phyloP scores from a whole-genome alignment of 2,113 vertebrate species.

The Neogale vison region DNA sequence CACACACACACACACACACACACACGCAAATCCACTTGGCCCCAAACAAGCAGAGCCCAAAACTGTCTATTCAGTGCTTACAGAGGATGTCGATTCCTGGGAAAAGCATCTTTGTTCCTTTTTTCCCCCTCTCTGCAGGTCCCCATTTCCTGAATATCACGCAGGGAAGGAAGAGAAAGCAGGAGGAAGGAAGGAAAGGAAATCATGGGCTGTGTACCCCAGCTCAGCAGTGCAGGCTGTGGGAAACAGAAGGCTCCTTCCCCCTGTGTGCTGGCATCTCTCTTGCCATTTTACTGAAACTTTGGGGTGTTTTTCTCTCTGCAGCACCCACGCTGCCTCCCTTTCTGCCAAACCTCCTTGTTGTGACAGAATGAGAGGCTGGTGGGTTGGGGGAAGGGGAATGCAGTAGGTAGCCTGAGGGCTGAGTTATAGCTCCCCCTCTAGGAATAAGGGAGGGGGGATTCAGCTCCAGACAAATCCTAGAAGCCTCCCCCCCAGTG shows the following conservation, averaged over 20 bases:
- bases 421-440: constrained; percentile 60
- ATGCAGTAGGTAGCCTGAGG: constrained; percentile 31
- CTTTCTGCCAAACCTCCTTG: constrained; percentile 75
- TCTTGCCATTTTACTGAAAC: constrained; percentile 75
- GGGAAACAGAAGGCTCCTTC: constrained; percentile 70
- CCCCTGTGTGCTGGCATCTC: constrained; percentile 62
- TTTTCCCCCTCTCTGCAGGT: background rate
- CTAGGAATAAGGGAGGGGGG: background rate
- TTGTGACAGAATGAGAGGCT: constrained; percentile 67
- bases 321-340: constrained; percentile 76
- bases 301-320: constrained; percentile 74
- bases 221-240: constrained; percentile 45
- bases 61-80: background rate
- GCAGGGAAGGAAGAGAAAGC: background rate
- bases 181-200: constrained; percentile 17
- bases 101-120: constrained; percentile 24
- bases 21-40: background rate
- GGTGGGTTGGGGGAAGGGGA: constrained; percentile 6
- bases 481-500: background rate
- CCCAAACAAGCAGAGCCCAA: constrained; percentile 38
- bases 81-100: background rate
- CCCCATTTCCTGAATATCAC: constrained; percentile 53
- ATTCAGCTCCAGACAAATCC: background rate
- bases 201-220: background rate
- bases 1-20: background rate